Percentiles rank a stretch among this genome's conserved stretches.
These are phyloP conservation scores for Adrianichthys oophorus DNA, from an alignment of 2,797 vertebrate species.

Conservation along the genomic window DNA sequence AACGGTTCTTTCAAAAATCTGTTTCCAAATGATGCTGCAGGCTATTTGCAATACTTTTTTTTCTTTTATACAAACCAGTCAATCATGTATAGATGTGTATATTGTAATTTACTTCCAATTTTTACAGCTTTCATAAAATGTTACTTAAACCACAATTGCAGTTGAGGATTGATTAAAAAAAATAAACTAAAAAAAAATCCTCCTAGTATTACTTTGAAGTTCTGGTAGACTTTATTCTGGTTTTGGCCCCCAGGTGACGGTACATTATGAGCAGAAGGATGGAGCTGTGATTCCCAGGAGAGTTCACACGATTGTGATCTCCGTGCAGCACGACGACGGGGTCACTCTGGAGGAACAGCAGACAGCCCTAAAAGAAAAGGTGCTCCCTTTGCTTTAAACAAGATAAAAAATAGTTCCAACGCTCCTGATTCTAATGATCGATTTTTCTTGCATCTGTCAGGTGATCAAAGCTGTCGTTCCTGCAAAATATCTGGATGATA, in stretches of 20 bases:
- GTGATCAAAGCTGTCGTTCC: conserved; percentile 90
- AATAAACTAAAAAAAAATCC: not conserved
- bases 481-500: conserved; percentile 89
- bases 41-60: too few relatives aligned
- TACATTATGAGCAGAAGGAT: conserved; percentile 88
- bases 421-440: conserved; percentile 1
- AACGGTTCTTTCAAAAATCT: too few relatives aligned
- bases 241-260: conserved; percentile 84
- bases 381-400: conserved; percentile 9
- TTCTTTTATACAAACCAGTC: too few relatives aligned
- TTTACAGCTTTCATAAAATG: too few relatives aligned
- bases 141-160: too few relatives aligned
- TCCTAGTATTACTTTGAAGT: too few relatives aligned
- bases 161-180: not conserved
- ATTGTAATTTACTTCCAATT: too few relatives aligned
- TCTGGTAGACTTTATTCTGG: not conserved
- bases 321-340: conserved; percentile 90
- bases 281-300: conserved; percentile 90
- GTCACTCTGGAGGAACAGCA: conserved; percentile 87
- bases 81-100: too few relatives aligned
- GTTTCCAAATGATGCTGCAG: too few relatives aligned
- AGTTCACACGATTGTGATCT: conserved; percentile 95
- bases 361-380: conserved; percentile 85
- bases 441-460: conserved; percentile 28
- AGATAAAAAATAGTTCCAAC: not conserved